These are phyloP conservation scores for Nematostella vectensis DNA, from an alignment of 92 coral and sea anemone genomes.

Conservation along the genomic window DNA sequence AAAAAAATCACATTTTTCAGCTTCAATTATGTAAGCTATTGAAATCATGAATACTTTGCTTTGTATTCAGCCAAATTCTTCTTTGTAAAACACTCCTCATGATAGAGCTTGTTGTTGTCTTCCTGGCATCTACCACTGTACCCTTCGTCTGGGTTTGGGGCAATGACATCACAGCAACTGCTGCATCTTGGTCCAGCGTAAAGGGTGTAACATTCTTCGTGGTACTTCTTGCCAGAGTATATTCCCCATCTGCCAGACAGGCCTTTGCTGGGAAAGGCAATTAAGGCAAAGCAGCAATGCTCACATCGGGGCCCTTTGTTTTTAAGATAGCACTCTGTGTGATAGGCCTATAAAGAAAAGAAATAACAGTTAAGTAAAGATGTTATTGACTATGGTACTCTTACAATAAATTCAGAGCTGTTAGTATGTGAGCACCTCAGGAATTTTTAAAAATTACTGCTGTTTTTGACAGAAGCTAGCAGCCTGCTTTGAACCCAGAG, in stretches of 20 bases:
- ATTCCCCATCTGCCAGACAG: conserved; percentile 92
- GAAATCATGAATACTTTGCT: conserved; percentile 66
- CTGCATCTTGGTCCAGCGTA: conserved; percentile 97
- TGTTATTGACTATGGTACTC: neutral
- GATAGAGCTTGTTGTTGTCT: conserved; percentile 65
- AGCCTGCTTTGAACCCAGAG: too few species aligned
- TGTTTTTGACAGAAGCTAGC: too few species aligned
- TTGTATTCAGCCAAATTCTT: conserved; percentile 64
- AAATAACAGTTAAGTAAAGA: neutral
- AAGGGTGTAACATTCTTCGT: conserved; percentile 85
- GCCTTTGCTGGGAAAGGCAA: conserved; percentile 73
- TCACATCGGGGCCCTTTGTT: conserved; percentile 94
- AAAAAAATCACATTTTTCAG: too few species aligned
- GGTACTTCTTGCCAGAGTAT: conserved; percentile 70
- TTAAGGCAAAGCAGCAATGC: conserved; percentile 91
- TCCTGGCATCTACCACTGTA: conserved; percentile 74
- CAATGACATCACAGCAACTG: conserved; percentile 88
- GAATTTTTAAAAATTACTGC: too few species aligned
- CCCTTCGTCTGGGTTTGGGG: conserved; percentile 68
- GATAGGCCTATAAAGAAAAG: conserved; percentile 47
- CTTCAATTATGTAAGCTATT: too few species aligned
- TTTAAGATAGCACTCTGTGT: conserved; percentile 86
- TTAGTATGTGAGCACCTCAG: too few species aligned
- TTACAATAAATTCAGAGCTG: neutral
- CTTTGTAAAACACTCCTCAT: conserved; percentile 83